Evolutionary conservation across 2,113 vertebrate species (phyloP), one percentile per base, ranked within the genome.

Genomic region (Pollimyrus isidori): DNA sequence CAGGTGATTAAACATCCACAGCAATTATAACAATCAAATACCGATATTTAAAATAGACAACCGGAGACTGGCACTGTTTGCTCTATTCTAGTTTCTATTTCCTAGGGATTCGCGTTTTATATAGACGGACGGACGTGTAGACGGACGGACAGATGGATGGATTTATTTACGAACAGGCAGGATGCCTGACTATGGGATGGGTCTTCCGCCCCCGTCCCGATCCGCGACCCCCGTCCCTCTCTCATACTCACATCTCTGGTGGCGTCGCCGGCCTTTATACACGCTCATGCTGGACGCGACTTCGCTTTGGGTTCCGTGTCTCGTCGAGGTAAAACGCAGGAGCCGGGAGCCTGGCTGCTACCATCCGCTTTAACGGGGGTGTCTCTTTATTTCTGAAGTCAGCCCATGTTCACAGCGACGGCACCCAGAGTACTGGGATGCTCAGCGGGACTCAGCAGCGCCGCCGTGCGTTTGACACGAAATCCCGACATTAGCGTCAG

Each of bases 261-360:
- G 97, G 94, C 97, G 97, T 93, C 97, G 97, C 94, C 97, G 97
- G 96, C 96, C 97, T 95, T 97, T 97, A 94, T 97, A 98, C 97
- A 97, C 97, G 92, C 96, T 97, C 95, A 96, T 96, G 92, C 90
- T 95, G 92, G 92, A 93, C 17, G 49, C 69, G 48, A 19, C 10
- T 69, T 21, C 35, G 48, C 30, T 73, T 73, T 62, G 45, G 26
- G 58, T 88, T 49, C 62, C 26, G 52, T 88, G 11, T 62, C 56
- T 69, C 62, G 62, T 10, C 62, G n/a, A 69, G 62, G 62, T 69
- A 69, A 69, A 69, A 69, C n/a, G 62, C 62, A 69, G 62, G 62
- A 69, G 62, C 62, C n/a, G 62, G 62, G 30, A 80, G 35, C 0
- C 73, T 35, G 73, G 73, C 73, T 80, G 73, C 73, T 35, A 80